These are phyloP conservation scores for Lumbricus terrestris DNA, from an alignment of 2,888 invertebrate genomes.

Conservation along the genomic window DNA sequence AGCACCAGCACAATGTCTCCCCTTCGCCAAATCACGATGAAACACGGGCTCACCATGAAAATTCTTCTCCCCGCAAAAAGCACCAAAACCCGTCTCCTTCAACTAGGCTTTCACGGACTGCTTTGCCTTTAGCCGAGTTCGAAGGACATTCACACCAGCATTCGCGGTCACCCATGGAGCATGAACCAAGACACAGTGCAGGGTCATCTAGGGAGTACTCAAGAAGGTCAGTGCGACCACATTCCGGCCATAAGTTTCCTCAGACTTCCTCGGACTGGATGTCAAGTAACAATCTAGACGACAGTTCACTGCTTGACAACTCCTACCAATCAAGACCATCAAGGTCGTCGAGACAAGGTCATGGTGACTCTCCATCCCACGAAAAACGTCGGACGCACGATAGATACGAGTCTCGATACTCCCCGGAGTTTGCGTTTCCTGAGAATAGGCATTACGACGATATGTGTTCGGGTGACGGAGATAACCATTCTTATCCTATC, in stretches of 20 bases:
- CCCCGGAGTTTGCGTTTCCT: not conserved
- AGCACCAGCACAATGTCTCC: not conserved
- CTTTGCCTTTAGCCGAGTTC: not conserved
- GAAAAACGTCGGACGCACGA: not conserved
- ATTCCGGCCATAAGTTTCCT: not conserved
- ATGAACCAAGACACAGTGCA: not conserved
- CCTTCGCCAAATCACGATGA: not conserved
- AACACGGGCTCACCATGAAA: not conserved
- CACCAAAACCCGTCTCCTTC: not conserved
- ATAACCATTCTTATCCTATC: not conserved
- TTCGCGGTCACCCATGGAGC: not conserved
- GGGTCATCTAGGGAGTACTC: not conserved
- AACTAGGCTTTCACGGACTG: not conserved
- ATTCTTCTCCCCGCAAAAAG: not conserved
- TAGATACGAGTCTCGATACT: not conserved
- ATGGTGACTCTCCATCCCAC: not conserved
- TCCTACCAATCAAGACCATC: not conserved
- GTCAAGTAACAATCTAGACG: not conserved
- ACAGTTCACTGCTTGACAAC: not conserved
- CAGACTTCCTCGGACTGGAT: not conserved
- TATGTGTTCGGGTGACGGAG: not conserved
- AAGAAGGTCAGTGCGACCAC: not conserved
- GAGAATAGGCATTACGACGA: not conserved
- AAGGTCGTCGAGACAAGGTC: not conserved
- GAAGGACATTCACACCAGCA: slow-evolving; percentile 1